Percentiles rank a stretch among this genome's conserved stretches.
phyloP scores from a whole-genome alignment of 2,113 vertebrate genomes.

The Gambusia affinis region DNA sequence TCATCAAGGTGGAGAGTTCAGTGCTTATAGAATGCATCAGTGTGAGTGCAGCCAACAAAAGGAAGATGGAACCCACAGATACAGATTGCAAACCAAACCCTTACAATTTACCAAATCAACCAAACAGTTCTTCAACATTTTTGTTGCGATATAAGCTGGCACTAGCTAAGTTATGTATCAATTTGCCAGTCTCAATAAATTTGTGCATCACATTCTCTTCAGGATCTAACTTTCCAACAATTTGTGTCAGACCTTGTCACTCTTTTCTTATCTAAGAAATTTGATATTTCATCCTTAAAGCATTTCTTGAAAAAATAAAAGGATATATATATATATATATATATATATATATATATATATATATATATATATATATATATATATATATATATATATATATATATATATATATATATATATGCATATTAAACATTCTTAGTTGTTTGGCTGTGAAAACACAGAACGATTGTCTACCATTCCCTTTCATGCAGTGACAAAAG shows the following conservation, averaged over 20 bases:
- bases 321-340: slow-evolving; percentile 1
- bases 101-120: too few species aligned
- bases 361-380: slow-evolving; percentile 8
- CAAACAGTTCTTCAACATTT: background rate
- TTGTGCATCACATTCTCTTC: background rate
- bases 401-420: background rate
- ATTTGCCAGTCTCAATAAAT: background rate
- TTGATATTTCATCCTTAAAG: background rate
- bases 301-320: slow-evolving; percentile 5
- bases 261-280: slow-evolving; percentile 2
- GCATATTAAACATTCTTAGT: slow-evolving; percentile 6
- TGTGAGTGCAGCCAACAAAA: too few species aligned
- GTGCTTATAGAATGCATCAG: too few species aligned
- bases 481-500: slow-evolving; percentile 22
- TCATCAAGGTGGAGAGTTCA: too few species aligned
- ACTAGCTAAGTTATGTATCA: background rate
- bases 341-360: background rate
- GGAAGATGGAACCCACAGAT: too few species aligned
- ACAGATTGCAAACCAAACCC: too few species aligned
- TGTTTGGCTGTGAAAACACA: slow-evolving; percentile 12
- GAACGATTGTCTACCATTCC: slow-evolving; percentile 7
- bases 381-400: background rate
- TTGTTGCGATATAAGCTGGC: background rate
- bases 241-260: background rate
- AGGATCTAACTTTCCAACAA: background rate